A percentile compares a stretch with the other conserved stretches of the same genome.
Evolutionary conservation across 2,113 vertebrate genomes (phyloP).

Genomic region (Camelus dromedarius): DNA sequence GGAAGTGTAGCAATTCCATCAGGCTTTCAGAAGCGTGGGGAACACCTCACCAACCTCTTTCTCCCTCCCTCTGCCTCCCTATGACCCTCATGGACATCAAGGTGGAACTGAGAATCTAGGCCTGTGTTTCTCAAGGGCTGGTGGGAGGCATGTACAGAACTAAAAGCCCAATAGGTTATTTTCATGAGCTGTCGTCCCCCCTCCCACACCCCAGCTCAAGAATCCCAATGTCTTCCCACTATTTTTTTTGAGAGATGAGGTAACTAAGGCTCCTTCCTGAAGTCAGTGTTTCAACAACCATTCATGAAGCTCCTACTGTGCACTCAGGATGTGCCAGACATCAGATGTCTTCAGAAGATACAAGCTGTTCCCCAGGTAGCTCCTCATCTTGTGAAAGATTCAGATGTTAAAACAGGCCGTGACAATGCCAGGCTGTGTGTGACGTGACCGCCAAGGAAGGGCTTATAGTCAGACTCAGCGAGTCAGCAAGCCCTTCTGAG

Average conservation of each 20-base stretch:
- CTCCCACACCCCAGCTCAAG: background rate
- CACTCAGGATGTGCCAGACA: background rate
- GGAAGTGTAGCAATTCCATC: background rate
- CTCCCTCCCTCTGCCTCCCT: accelerated
- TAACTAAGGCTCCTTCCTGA: background rate
- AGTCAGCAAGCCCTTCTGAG: background rate
- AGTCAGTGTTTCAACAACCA: background rate
- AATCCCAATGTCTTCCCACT: background rate
- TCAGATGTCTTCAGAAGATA: background rate
- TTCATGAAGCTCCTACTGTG: background rate
- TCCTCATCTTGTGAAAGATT: background rate
- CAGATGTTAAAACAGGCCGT: background rate
- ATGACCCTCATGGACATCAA: background rate
- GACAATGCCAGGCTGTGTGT: background rate
- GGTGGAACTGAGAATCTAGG: background rate
- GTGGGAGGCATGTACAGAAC: background rate
- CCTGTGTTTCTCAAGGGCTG: background rate
- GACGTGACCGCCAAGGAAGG: no score
- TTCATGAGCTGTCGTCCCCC: background rate
- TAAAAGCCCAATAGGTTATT: background rate
- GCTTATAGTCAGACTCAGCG: background rate
- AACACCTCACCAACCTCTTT: background rate
- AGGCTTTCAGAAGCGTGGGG: background rate
- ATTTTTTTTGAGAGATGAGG: background rate
- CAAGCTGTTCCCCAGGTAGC: no score